A percentile compares a stretch with the other conserved stretches of the same genome.
These are phyloP conservation scores for Drosophila eohydei DNA, from an alignment of 2,888 invertebrate species.

Conservation along the genomic window DNA sequence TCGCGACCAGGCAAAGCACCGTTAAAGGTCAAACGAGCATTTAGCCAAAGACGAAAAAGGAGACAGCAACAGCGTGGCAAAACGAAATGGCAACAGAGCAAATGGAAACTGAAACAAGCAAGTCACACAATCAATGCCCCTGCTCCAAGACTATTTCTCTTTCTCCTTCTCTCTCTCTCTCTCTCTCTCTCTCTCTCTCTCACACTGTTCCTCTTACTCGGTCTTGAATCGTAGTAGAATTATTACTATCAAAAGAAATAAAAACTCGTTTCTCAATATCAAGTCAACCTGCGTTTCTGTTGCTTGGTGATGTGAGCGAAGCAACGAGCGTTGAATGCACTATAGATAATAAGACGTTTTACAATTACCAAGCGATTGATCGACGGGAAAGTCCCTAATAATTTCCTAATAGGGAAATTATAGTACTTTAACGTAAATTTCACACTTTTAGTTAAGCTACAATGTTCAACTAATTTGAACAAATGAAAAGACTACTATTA, in stretches of 20 bases:
- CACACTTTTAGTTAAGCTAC: constrained; percentile 1
- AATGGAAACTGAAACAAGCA: constrained; percentile 42
- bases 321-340: constrained; percentile 47
- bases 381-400: constrained; percentile 36
- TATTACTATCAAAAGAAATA: constrained; percentile 61
- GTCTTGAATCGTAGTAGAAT: constrained; percentile 58
- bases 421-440: background rate
- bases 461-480: background rate
- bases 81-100: constrained; percentile 54
- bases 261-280: constrained; percentile 69
- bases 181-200: background rate
- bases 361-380: constrained; percentile 40
- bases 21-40: constrained; percentile 79
- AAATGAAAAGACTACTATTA: too few relatives aligned
- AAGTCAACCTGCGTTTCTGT: constrained; percentile 36
- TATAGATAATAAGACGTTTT: constrained; percentile 49
- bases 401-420: constrained; percentile 5
- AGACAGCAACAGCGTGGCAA: constrained; percentile 31
- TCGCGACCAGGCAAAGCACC: constrained; percentile 64
- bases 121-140: constrained; percentile 44
- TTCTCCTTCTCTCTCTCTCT: background rate
- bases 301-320: constrained; percentile 5
- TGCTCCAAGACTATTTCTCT: background rate
- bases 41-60: constrained; percentile 53
- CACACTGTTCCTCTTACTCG: background rate